Evolutionary conservation across 2,113 vertebrate genomes (phyloP), one percentile per base, ranked within the genome.

Genomic region (Tupaia tana): DNA sequence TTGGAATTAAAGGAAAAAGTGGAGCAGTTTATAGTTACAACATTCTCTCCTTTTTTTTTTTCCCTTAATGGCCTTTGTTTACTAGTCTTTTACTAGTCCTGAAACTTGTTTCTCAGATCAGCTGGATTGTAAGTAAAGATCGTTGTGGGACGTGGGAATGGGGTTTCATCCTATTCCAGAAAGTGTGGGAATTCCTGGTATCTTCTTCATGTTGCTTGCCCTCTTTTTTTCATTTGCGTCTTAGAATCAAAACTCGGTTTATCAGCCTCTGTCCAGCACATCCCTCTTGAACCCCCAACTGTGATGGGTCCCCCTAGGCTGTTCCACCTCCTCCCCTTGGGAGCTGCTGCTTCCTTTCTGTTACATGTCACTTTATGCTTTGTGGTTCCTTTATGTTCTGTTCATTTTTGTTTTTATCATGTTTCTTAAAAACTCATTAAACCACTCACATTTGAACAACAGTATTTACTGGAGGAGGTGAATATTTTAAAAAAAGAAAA

Each of bases 91-190:
- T 43, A 43, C 9, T 78, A 56, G 73, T 8, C 19, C 29, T 67
- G 80, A 73, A 80, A 66, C 91, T 81, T 69, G 54, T 78, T 75
- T 31, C 82, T 73, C 27, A 59, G 61, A 31, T 79, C 66, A 25
- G 61, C 86, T 77, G 29, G 34, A 15, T 69, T 69, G 1, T 61
- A 3, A 54, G 22, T 52, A 43, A 43, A 73, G 31, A 90, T 61
- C 27, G 63, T 27, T 4, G 16, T 80, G 12, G 70, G 86, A 19
- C 12, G 13, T 2, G 0, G 6, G 27, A 27, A 31, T 29, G 20
- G 73, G 71, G n/a, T 12, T 29, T 9, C 22, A 22, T 27, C 10
- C 1, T 1, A 7, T n/a, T 22, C 22, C 24, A 63, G 64, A 66
- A 58, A 66, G 24, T 14, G 2, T 0, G 2, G 25, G 67, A 6